These are phyloP conservation scores for Zootoca vivipara DNA, from an alignment of 2,113 vertebrate species.

Conservation along the genomic window DNA sequence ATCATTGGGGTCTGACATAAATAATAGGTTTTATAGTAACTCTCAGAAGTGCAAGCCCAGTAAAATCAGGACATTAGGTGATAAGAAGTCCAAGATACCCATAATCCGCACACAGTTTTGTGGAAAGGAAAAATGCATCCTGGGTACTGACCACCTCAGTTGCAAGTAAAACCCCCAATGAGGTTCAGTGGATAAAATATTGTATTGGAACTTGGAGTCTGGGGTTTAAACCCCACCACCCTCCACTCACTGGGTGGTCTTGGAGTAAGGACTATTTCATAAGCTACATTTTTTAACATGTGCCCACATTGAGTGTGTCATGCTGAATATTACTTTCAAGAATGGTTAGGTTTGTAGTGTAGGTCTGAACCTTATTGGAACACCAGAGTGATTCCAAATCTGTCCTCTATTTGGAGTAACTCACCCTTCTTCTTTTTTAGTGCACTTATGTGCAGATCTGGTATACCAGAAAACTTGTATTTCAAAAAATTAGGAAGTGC, in stretches of 20 bases:
- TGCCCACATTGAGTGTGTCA: neutral
- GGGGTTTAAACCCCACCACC: neutral
- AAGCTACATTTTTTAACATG: neutral
- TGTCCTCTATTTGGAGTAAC: too few species aligned
- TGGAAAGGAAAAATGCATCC: conserved; percentile 44
- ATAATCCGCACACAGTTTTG: conserved; percentile 46
- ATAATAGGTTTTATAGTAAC: conserved; percentile 67
- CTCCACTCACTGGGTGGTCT: neutral
- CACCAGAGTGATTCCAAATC: neutral
- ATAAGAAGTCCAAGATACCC: conserved; percentile 50
- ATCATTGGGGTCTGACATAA: conserved; percentile 63
- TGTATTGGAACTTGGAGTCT: conserved; percentile 40
- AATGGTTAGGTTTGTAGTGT: neutral
- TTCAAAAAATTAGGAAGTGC: too few species aligned
- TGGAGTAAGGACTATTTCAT: neutral
- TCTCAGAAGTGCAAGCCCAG: conserved; percentile 62
- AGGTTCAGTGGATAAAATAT: conserved; percentile 39
- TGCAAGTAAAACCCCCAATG: conserved; percentile 49
- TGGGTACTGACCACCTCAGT: neutral
- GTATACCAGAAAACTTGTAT: too few species aligned
- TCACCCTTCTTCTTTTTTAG: too few species aligned
- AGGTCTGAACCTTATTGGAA: neutral
- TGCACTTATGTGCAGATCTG: too few species aligned
- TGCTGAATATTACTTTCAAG: neutral
- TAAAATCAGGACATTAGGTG: conserved; percentile 55